These are phyloP conservation scores for Phytoseiulus persimilis DNA, from an alignment of 2,888 invertebrate genomes.

Conservation along the genomic window DNA sequence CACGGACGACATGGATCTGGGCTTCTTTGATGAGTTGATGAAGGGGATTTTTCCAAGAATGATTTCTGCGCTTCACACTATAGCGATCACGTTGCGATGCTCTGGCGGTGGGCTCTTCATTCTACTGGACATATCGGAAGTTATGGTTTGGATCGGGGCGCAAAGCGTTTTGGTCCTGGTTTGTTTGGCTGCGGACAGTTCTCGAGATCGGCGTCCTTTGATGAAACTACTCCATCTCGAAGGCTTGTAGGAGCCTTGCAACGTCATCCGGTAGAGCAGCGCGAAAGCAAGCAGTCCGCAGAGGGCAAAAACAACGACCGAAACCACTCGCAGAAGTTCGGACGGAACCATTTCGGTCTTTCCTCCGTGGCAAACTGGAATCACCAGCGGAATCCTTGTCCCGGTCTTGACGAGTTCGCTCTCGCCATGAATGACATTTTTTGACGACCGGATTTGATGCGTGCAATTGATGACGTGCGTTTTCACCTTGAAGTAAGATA, in stretches of 20 bases:
- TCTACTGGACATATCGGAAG: neutral
- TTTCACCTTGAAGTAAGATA: neutral
- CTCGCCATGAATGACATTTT: neutral
- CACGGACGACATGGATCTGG: no score
- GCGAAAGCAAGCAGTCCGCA: neutral
- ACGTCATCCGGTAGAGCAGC: neutral
- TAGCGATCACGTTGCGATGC: no score
- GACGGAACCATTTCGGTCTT: neutral
- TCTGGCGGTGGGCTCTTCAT: no score
- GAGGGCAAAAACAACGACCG: neutral
- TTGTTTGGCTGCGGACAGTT: neutral
- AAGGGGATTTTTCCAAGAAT: no score
- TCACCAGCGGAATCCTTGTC: neutral
- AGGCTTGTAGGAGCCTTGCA: neutral
- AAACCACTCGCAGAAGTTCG: neutral
- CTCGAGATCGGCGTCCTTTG: neutral
- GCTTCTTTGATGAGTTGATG: no score
- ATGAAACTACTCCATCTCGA: neutral
- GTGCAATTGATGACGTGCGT: neutral
- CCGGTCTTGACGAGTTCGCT: neutral
- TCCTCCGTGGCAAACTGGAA: neutral
- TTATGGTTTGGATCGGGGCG: neutral
- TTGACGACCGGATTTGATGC: neutral
- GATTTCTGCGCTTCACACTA: no score
- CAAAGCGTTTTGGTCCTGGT: neutral